Evolutionary conservation across 2,113 vertebrate genomes (phyloP).

Genomic region (Oncorhynchus kisutch): DNA sequence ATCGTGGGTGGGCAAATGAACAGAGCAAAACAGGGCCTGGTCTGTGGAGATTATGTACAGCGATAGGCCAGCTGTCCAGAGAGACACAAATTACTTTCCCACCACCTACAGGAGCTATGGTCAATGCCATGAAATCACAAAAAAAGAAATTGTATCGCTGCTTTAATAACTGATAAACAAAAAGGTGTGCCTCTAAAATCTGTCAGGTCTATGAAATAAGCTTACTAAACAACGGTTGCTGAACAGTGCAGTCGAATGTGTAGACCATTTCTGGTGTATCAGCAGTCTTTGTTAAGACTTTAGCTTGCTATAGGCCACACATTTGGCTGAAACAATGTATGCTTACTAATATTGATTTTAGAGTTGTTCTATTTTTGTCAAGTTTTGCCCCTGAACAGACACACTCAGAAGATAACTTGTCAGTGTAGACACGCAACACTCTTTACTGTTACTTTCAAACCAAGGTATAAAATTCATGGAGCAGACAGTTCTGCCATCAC

Average conservation of each 20-base stretch:
- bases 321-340: background rate
- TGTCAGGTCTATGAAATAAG: background rate
- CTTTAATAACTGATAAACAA: constrained; percentile 4
- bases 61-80: background rate
- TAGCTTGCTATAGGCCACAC: background rate
- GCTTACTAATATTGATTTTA: background rate
- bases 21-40: background rate
- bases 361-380: background rate
- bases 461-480: background rate
- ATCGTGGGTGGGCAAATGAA: background rate
- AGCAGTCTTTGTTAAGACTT: no score
- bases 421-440: background rate
- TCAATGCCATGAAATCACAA: background rate
- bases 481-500: background rate
- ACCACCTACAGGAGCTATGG: background rate
- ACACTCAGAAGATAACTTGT: constrained; percentile 47
- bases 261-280: no score
- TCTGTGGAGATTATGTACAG: background rate
- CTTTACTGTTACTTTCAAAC: background rate
- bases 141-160: background rate
- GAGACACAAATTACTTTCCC: background rate
- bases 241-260: background rate
- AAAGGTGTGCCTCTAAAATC: background rate
- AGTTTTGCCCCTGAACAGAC: constrained; percentile 38
- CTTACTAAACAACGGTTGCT: background rate